Percentiles rank a stretch among this genome's conserved stretches.
These are phyloP conservation scores for Pipa parva DNA, from an alignment of 2,113 vertebrate species.

Conservation along the genomic window DNA sequence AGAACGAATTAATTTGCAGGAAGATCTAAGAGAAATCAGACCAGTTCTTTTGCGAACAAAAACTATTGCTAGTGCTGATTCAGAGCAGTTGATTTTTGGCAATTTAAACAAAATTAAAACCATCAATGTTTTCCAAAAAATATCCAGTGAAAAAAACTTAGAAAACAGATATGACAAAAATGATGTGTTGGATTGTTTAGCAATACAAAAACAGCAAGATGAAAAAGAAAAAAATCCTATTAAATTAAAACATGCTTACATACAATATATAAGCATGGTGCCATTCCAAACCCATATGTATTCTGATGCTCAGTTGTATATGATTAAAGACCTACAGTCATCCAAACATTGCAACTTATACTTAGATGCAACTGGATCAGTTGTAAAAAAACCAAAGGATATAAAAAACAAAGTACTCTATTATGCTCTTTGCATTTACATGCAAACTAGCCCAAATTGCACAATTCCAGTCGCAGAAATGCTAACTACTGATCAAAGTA, in stretches of 20 bases:
- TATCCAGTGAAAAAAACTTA: constrained; percentile 4
- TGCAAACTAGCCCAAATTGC: neutral
- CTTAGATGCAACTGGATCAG: constrained; percentile 7
- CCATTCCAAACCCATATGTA: constrained; percentile 2
- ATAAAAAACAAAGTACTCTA: neutral
- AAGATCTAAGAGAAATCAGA: neutral
- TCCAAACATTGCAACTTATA: neutral
- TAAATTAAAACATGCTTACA: neutral
- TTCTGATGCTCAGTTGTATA: constrained; percentile 5
- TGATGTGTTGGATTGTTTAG: constrained; percentile 4
- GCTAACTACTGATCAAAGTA: neutral
- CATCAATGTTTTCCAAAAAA: neutral
- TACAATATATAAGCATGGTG: constrained; percentile 4
- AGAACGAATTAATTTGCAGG: too few relatives aligned
- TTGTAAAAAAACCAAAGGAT: neutral
- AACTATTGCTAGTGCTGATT: neutral
- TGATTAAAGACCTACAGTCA: constrained; percentile 2
- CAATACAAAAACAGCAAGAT: constrained; percentile 5
- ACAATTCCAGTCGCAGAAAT: neutral
- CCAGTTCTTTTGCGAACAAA: neutral
- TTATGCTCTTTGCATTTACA: neutral
- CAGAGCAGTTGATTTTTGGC: neutral
- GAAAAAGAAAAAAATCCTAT: constrained; percentile 1
- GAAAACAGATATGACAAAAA: constrained; percentile 2
- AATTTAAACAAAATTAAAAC: neutral